phyloP scores from a whole-genome alignment of 2,888 invertebrate species.

The Thecocarcelia acutangulata region DNA sequence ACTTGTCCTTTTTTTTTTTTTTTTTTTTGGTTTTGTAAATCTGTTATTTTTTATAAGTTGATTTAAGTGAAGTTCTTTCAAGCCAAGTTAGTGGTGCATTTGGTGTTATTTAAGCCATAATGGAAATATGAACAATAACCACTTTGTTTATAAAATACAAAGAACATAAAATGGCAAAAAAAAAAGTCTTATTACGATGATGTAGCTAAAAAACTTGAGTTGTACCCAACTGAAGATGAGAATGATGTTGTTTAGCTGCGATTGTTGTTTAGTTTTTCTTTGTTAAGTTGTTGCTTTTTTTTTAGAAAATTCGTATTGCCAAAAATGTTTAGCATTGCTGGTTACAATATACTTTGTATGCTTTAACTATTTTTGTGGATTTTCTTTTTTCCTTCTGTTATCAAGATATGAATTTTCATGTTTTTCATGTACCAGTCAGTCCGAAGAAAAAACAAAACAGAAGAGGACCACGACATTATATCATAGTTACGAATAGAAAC shows the following conservation, averaged over 20 bases:
- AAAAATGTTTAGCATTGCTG: slow-evolving; percentile 49
- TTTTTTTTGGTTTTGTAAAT: slow-evolving; percentile 13
- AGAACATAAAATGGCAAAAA: slow-evolving; percentile 10
- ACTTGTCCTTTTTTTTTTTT: slow-evolving; percentile 40
- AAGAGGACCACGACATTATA: slow-evolving; percentile 58
- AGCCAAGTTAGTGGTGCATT: slow-evolving; percentile 47
- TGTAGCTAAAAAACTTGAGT: slow-evolving; percentile 39
- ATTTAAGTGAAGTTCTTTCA: slow-evolving; percentile 45
- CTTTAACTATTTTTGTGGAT: slow-evolving; percentile 32
- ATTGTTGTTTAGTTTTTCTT: slow-evolving; percentile 26
- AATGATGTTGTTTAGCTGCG: slow-evolving; percentile 44
- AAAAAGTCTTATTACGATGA: slow-evolving; percentile 45
- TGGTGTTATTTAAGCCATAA: slow-evolving; percentile 68
- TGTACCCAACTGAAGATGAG: slow-evolving; percentile 46
- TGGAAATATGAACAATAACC: slow-evolving; percentile 69
- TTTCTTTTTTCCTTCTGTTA: slow-evolving; percentile 43
- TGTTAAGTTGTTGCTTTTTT: slow-evolving; percentile 25
- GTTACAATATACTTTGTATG: slow-evolving; percentile 47
- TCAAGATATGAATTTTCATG: slow-evolving; percentile 69
- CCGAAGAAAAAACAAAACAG: slow-evolving; percentile 16
- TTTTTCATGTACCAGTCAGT: slow-evolving; percentile 67
- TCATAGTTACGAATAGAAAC: slow-evolving; percentile 52
- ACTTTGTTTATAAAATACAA: slow-evolving; percentile 50
- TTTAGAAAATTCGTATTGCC: slow-evolving; percentile 35
- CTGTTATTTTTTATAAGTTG: slow-evolving; percentile 28